Percentiles rank a stretch among this genome's conserved stretches.
Conservation (phyloP, 2,797 vertebrate species). For the Vespertilio murinus region DNA sequence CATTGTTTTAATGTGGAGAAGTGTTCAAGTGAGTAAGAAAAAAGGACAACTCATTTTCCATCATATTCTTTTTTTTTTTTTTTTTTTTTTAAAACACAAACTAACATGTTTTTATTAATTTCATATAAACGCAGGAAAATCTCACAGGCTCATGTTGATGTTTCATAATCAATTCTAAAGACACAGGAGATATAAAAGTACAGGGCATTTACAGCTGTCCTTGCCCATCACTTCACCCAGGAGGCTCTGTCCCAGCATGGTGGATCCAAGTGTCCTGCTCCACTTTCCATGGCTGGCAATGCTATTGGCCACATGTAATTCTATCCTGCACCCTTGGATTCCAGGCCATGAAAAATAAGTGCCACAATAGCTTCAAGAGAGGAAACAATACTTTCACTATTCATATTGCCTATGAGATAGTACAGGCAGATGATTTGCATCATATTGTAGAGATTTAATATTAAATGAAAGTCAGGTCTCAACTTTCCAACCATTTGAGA, state of each 20-base stretch:
- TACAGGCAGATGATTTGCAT: neutral
- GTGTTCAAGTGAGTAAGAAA: neutral
- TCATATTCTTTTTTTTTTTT: no score
- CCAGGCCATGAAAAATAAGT: slow-evolving; percentile 1
- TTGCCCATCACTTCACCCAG: neutral
- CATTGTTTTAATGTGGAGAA: neutral
- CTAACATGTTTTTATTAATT: no score
- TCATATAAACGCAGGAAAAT: neutral
- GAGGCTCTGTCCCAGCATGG: slow-evolving; percentile 18
- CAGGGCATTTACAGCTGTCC: slow-evolving; percentile 28
- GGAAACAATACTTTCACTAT: slow-evolving; percentile 29
- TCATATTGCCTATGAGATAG: neutral
- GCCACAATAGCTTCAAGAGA: neutral
- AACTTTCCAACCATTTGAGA: neutral
- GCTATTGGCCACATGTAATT: slow-evolving; percentile 29
- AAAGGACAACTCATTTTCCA: neutral
- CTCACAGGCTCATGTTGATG: neutral
- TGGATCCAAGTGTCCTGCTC: neutral
- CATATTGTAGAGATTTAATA: neutral
- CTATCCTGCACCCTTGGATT: slow-evolving; percentile 19
- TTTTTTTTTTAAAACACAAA: no score
- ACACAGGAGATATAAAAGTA: neutral
- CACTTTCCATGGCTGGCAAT: neutral
- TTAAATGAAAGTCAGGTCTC: neutral
- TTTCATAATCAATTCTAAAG: slow-evolving; percentile 10